Evolutionary conservation across 92 coral and sea anemone genomes (phyloP), one percentile per base, ranked within the genome.

Genomic region (Phenganax stokvisi): DNA sequence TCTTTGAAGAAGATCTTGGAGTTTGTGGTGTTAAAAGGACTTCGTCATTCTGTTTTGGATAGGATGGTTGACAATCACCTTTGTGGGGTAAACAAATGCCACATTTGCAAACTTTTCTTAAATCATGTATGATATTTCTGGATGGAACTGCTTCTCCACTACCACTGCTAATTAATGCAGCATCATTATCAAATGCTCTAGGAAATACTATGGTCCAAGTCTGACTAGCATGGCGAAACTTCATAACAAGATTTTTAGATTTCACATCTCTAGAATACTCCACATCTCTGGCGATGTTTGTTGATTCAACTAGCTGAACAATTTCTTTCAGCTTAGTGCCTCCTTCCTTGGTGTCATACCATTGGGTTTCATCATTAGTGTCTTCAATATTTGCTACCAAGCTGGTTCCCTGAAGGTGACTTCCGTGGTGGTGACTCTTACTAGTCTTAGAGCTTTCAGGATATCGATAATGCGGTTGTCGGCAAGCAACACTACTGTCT

Each of bases 181-280:
- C 54, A 53, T 76, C 57, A 17, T 59, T 57, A 60, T 58, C 81
- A 64, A 76, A 76, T 27, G 56, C 58, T 31, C 28, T 20, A 0
- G 81, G 81, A 59, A 76, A 76, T 10, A 25, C 11, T 12, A 76
- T 44, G 4, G 7, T 64, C 81, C 81, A 76, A 10, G 6, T 57
- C 29, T 52, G 25, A 7, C 71, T 56, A 20, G 9, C 54, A 64
- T 76, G 81, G n/a, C 12, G 7, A 44, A 76, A 76, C 51, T 27
- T 13, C 37, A 76, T 31, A 8, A 69, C 28, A 58, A 76, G 71
- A 76, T 76, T 12, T 47, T 57, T 27, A 54, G 81, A 29, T 2
- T 57, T 30, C 44, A 27, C 3, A 52, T 76, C 37, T 10, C 81
- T 67, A 54, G 28, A 29, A 13, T 29, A 76, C 30, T 11, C 56